A percentile compares a stretch with the other conserved stretches of the same genome.
Conservation (phyloP, 2,113 vertebrate genomes). For the Serinus canaria region DNA sequence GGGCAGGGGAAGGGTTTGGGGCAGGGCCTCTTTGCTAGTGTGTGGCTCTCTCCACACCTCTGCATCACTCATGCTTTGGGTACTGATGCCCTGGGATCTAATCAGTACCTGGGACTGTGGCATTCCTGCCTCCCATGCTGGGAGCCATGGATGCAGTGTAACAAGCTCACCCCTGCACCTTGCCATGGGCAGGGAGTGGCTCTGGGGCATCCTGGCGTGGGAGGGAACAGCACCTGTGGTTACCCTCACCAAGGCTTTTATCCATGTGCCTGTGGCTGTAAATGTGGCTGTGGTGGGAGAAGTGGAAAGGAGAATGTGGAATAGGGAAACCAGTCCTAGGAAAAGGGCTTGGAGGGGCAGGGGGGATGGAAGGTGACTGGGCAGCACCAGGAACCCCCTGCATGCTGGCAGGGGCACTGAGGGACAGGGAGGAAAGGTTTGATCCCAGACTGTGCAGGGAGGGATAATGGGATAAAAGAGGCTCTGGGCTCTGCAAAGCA, state of each 20-base stretch:
- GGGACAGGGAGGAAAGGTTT: background rate
- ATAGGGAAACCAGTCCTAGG: background rate
- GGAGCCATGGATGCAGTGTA: background rate
- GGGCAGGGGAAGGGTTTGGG: background rate
- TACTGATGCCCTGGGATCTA: background rate
- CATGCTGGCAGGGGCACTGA: accelerated
- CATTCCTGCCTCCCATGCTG: background rate
- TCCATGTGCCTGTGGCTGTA: background rate
- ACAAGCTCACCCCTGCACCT: background rate
- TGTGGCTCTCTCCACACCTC: background rate
- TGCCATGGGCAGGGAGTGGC: accelerated
- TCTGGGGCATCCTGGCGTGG: accelerated
- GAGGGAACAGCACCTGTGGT: background rate
- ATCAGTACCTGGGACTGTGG: background rate
- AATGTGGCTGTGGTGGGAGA: background rate
- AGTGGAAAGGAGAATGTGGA: background rate
- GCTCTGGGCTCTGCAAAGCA: background rate
- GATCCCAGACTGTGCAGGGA: background rate
- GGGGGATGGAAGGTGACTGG: accelerated
- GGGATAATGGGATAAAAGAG: background rate
- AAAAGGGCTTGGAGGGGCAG: background rate
- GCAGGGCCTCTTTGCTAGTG: background rate
- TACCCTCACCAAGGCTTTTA: background rate
- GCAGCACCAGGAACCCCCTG: background rate
- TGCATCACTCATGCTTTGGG: background rate